Percentiles rank a stretch among this genome's conserved stretches.
Evolutionary conservation across 2,888 invertebrate species (phyloP).

Genomic region (Coleophora deauratella): DNA sequence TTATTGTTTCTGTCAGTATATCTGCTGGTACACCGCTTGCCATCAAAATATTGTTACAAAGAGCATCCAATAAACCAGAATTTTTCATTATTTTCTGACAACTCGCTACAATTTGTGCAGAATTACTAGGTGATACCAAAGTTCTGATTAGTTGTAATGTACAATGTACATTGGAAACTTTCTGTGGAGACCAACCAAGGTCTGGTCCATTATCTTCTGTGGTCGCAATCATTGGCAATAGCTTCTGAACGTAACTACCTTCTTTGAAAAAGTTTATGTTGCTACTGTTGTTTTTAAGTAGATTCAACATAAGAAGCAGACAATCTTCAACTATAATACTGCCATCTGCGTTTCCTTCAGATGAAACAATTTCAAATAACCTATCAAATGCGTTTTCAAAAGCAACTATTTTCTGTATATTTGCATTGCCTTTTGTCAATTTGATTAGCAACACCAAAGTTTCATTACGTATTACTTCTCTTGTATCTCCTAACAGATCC

Average conservation of each 20-base stretch:
- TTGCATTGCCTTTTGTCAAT: constrained; percentile 93
- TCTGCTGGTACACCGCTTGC: constrained; percentile 97
- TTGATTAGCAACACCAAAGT: constrained; percentile 92
- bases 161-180: constrained; percentile 94
- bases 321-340: constrained; percentile 99
- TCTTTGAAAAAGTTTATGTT: constrained; percentile 99
- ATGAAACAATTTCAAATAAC: constrained; percentile 92
- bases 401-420: constrained; percentile 98
- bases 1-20: constrained; percentile 96
- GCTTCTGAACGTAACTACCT: constrained; percentile 93
- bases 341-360: constrained; percentile 95
- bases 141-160: constrained; percentile 92
- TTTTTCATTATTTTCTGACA: constrained; percentile 94
- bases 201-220: constrained; percentile 80
- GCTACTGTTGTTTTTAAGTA: constrained; percentile 95
- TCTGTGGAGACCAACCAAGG: constrained; percentile 92
- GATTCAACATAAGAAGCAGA: constrained; percentile 91
- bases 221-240: constrained; percentile 90
- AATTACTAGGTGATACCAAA: constrained; percentile 94
- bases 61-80: constrained; percentile 75
- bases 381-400: constrained; percentile 99
- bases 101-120: constrained; percentile 83
- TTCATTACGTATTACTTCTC: constrained; percentile 97
- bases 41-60: constrained; percentile 91
- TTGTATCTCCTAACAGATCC: constrained; percentile 93